Conservation (phyloP, 2,797 vertebrate genomes). For the Heteromormyrus szaboi region DNA sequence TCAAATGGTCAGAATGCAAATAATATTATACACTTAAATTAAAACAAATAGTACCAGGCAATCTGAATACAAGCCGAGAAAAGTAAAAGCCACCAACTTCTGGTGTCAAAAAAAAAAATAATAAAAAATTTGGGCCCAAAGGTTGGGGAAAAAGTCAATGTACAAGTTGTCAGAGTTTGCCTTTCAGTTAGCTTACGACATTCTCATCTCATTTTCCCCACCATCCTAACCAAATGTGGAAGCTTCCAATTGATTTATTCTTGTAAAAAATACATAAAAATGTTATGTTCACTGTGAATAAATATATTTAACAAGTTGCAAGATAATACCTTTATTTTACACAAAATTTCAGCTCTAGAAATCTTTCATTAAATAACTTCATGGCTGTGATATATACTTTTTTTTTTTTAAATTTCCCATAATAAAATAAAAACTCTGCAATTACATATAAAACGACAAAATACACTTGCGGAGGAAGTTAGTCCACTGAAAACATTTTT, state of each 20-base stretch:
- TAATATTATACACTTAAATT: slow-evolving; percentile 37
- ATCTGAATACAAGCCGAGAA: slow-evolving; percentile 31
- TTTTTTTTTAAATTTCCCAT: slow-evolving; percentile 65
- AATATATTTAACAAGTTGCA: slow-evolving; percentile 94
- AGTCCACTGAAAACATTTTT: slow-evolving; percentile 80
- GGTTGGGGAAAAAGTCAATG: slow-evolving; percentile 22
- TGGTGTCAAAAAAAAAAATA: slow-evolving; percentile 25
- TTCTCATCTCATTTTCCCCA: slow-evolving; percentile 30
- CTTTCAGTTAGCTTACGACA: slow-evolving; percentile 33
- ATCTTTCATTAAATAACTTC: slow-evolving; percentile 84
- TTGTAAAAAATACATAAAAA: slow-evolving; percentile 88
- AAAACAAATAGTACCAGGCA: slow-evolving; percentile 43
- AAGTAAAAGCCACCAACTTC: slow-evolving; percentile 32
- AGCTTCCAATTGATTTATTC: slow-evolving; percentile 59
- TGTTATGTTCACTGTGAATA: slow-evolving; percentile 82
- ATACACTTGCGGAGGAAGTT: slow-evolving; percentile 84
- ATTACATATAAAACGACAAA: slow-evolving; percentile 93
- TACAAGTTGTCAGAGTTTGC: slow-evolving; percentile 41
- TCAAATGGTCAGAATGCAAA: slow-evolving; percentile 41
- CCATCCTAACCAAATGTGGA: slow-evolving; percentile 34
- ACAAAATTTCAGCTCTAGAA: slow-evolving; percentile 86
- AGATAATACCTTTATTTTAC: slow-evolving; percentile 89
- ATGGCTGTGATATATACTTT: slow-evolving; percentile 77
- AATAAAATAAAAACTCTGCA: slow-evolving; percentile 99
- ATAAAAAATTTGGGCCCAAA: slow-evolving; percentile 32